Conservation (phyloP, 2,888 invertebrate genomes). For the Leptinotarsa peninsularis region DNA sequence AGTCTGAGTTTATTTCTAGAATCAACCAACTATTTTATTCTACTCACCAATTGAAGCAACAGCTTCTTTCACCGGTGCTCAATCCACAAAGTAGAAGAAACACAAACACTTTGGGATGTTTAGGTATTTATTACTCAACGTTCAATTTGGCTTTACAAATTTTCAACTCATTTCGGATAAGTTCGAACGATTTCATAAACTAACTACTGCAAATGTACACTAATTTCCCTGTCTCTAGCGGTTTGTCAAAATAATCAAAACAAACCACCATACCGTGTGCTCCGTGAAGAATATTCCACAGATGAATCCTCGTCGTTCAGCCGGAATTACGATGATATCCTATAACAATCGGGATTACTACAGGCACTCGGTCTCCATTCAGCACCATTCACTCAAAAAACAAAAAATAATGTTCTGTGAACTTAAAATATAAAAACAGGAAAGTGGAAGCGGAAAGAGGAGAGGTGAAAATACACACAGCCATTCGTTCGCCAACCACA, state of each 20-base stretch:
- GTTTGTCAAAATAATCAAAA: constrained; percentile 10
- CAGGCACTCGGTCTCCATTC: constrained; percentile 35
- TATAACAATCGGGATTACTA: constrained; percentile 53
- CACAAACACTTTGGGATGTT: not conserved
- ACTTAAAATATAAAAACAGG: constrained; percentile 27
- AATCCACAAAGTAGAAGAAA: not conserved
- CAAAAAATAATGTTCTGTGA: not conserved
- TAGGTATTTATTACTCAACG: constrained; percentile 12
- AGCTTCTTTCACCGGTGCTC: not conserved
- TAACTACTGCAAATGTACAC: constrained; percentile 3
- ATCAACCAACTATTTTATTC: too few species aligned
- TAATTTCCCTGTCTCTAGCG: not conserved
- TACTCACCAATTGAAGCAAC: not conserved
- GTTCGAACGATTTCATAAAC: not conserved
- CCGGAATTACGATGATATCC: constrained; percentile 43
- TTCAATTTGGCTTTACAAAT: constrained; percentile 11
- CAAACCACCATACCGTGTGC: constrained; percentile 22
- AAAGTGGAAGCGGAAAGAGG: constrained; percentile 7
- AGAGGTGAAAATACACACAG: constrained; percentile 24
- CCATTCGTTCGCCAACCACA: constrained; percentile 35
- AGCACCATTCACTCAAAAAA: constrained; percentile 30
- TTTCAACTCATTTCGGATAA: not conserved
- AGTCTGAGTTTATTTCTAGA: too few species aligned
- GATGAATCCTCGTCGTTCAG: constrained; percentile 28
- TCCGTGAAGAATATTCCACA: constrained; percentile 32